Evolutionary conservation across 2,888 invertebrate genomes (phyloP).

Genomic region (Phyllotreta striolata): DNA sequence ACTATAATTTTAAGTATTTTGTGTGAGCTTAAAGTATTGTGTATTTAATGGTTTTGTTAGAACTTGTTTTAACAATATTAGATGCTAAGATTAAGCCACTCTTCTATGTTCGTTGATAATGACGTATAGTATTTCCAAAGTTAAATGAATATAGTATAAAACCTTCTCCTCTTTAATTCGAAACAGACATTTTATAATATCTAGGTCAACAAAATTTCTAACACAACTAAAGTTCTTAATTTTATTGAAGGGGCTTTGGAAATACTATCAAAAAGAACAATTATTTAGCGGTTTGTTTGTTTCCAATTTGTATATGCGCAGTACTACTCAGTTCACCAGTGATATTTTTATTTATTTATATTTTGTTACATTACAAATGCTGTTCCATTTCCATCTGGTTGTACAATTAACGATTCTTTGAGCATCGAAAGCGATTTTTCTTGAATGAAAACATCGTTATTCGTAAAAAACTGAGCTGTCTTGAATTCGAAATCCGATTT

Average conservation of each 20-base stretch:
- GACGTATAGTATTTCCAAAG: slow-evolving; percentile 14
- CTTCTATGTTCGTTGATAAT: slow-evolving; percentile 21
- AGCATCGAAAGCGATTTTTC: too few relatives aligned
- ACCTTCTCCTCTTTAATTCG: too few relatives aligned
- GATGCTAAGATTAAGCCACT: slow-evolving; percentile 16
- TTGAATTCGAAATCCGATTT: not conserved
- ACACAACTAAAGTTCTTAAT: too few relatives aligned
- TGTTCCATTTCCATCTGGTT: too few relatives aligned
- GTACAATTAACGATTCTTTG: too few relatives aligned
- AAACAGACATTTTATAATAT: too few relatives aligned
- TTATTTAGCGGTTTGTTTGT: too few relatives aligned
- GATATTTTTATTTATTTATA: slow-evolving; percentile 23
- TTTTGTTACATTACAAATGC: not conserved
- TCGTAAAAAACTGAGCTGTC: too few relatives aligned
- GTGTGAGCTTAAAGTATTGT: slow-evolving; percentile 33
- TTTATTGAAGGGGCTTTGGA: too few relatives aligned
- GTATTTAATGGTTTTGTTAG: slow-evolving; percentile 33
- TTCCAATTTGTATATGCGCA: slow-evolving; percentile 8
- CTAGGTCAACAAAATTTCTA: too few relatives aligned
- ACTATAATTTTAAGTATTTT: slow-evolving; percentile 32
- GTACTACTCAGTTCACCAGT: slow-evolving; percentile 21
- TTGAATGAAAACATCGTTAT: too few relatives aligned
- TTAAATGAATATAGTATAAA: not conserved
- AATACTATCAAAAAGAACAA: not conserved
- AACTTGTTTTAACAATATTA: slow-evolving; percentile 21